These are phyloP conservation scores for Pseudobourletiella spinata DNA, from an alignment of 1,140 invertebrate species.

Conservation along the genomic window DNA sequence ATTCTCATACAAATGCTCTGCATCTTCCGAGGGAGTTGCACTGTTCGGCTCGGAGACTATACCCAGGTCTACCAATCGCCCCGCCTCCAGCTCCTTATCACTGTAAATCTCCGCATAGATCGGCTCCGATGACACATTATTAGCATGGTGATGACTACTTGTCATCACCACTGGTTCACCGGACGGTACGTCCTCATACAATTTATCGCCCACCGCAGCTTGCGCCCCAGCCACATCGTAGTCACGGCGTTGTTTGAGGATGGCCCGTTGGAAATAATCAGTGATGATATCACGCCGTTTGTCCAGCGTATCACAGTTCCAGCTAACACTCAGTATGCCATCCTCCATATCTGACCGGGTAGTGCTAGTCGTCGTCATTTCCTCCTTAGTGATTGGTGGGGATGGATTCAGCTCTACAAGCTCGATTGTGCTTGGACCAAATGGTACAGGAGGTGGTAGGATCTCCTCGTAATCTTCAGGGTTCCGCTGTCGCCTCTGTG, in stretches of 20 bases:
- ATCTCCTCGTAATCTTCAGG: too few relatives aligned
- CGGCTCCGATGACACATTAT: background rate
- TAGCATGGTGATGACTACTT: background rate
- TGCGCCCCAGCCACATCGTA: background rate
- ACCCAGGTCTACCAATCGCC: background rate
- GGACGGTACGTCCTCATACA: background rate
- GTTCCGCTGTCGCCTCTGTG: too few relatives aligned
- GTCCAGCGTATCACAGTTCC: background rate
- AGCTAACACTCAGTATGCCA: background rate
- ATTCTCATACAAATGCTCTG: slow-evolving; percentile 8
- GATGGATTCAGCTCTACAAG: background rate
- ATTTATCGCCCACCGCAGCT: background rate
- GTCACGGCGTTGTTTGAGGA: background rate
- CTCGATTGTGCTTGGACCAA: background rate
- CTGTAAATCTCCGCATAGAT: slow-evolving; percentile 1
- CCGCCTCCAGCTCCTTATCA: background rate
- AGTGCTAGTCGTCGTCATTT: background rate
- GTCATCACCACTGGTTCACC: background rate
- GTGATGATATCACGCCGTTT: background rate
- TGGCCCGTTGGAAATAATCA: background rate
- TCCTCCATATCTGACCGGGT: background rate
- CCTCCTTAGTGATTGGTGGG: background rate
- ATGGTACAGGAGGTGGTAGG: background rate
- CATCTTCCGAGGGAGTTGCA: background rate
- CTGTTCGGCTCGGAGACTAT: background rate